Evolutionary conservation across 2,888 invertebrate genomes (phyloP).

Genomic region (Lasioglossum lativentre): DNA sequence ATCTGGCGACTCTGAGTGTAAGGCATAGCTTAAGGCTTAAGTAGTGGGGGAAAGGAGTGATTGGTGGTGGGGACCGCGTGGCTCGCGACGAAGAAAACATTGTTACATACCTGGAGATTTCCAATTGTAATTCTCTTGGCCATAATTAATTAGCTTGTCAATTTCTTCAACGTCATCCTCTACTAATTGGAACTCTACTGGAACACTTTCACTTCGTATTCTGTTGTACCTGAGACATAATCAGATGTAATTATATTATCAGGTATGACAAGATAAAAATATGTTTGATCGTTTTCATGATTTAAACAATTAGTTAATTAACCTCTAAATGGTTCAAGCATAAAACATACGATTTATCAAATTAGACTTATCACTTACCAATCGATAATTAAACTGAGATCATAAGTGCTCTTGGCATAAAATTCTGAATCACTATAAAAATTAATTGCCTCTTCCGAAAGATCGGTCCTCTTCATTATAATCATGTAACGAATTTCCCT

Average conservation of each 20-base stretch:
- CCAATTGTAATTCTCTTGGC: slow-evolving; percentile 92
- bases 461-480: slow-evolving; percentile 87
- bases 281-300: neutral
- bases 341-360: neutral
- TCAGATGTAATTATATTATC: neutral
- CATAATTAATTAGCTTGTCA: slow-evolving; percentile 89
- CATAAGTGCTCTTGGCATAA: slow-evolving; percentile 85
- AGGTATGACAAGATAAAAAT: neutral
- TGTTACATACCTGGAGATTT: slow-evolving; percentile 89
- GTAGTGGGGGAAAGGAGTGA: no score
- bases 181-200: slow-evolving; percentile 92
- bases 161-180: slow-evolving; percentile 91
- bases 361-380: slow-evolving; percentile 72
- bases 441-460: slow-evolving; percentile 87
- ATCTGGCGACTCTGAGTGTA: no score
- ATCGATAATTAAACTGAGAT: slow-evolving; percentile 79
- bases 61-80: no score
- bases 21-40: no score
- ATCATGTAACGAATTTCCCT: slow-evolving; percentile 93
- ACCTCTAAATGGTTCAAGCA: neutral
- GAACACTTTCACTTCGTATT: slow-evolving; percentile 89
- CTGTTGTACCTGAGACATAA: slow-evolving; percentile 90
- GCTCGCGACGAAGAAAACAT: no score
- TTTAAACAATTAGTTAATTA: neutral
- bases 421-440: slow-evolving; percentile 90